Evolutionary conservation across 2,888 invertebrate genomes (phyloP), one percentile per base, ranked within the genome.

Genomic region (Chrysodeixis includens): DNA sequence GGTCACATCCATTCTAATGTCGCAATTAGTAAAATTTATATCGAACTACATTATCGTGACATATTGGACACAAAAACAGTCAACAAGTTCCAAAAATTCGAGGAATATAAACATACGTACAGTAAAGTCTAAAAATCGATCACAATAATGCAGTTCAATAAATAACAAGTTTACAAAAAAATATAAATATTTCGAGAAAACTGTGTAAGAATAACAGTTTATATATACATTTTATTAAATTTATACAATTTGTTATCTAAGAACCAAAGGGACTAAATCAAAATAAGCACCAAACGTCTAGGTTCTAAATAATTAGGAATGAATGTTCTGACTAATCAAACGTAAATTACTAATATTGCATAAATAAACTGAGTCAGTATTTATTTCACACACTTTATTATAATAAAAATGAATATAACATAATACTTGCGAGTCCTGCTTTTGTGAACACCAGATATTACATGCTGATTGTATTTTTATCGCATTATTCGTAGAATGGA

Each of bases 131-230:
- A 83, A 76, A 85, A 86, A 86, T 85, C 69, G 71, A 83, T 72
- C 86, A 91, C 86, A 86, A 88, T 90, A 90, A 90, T 88, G 90
- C 85, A 90, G 90, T 90, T 90, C 87, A 89, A 90, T 88, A 78
- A 84, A 86, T 82, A 88, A 90, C 85, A 88, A 86, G 73, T 82
- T 85, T 79, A 81, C 83, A 85, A 86, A 86, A 85, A 78, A 83
- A 83, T 81, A 83, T 76, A 82, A 83, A 86, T 67, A 71, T 72
- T 71, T 69, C 55, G 46, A 54, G 78, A 66, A 66, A 69, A 69
- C 55, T 67, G 68, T 71, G 62, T 59, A 54, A 26, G 14, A 69
- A 62, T 70, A 46, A 49, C 46, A 49, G 46, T 69, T 65, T 69
- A 65, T 72, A 69, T 62, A 60, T 65, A 59, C 49, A 52, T 22